Conservation (phyloP, 2,888 invertebrate species). For the Smittia sp. region DNA sequence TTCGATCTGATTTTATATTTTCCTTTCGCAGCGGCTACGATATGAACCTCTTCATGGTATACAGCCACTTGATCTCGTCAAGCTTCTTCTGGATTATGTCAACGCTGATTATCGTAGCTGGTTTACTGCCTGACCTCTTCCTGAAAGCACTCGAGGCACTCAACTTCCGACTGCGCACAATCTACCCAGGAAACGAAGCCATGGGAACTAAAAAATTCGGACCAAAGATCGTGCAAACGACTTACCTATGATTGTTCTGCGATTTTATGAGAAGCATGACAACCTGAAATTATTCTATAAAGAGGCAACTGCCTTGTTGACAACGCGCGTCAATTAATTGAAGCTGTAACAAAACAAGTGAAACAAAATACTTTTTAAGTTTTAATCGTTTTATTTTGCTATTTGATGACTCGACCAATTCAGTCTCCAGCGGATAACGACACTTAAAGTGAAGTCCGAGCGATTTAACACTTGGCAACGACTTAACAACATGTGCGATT, state of each 20-base stretch:
- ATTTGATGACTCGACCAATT: no score
- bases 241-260: neutral
- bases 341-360: no score
- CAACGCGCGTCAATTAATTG: no score
- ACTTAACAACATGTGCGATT: no score
- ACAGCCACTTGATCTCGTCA: constrained; percentile 59
- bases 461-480: no score
- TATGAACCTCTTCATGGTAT: constrained; percentile 60
- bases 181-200: neutral
- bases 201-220: neutral
- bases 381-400: no score
- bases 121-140: constrained; percentile 60
- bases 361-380: no score
- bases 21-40: constrained; percentile 53
- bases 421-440: no score
- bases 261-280: neutral
- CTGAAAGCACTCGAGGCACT: constrained; percentile 43
- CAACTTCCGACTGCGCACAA: neutral
- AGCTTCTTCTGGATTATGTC: constrained; percentile 62
- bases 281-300: neutral
- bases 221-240: neutral
- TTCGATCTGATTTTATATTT: constrained; percentile 12
- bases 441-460: no score
- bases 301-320: no score
- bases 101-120: constrained; percentile 54